phyloP scores from a whole-genome alignment of 2,888 invertebrate genomes.

The Lasiommata megera region DNA sequence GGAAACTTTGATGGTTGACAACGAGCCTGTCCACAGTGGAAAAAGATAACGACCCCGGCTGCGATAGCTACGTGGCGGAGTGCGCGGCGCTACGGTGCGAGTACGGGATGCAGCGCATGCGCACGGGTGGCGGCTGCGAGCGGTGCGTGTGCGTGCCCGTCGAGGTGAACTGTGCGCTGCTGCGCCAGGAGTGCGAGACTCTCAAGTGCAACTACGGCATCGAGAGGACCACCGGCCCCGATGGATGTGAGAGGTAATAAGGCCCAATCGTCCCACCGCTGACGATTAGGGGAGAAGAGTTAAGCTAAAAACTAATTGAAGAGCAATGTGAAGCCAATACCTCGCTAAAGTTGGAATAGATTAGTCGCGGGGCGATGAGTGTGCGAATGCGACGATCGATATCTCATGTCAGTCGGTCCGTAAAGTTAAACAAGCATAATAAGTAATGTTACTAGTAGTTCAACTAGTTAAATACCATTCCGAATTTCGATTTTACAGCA shows the following conservation, averaged over 20 bases:
- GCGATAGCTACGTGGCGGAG: slow-evolving; percentile 81
- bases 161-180: slow-evolving; percentile 77
- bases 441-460: too few species aligned
- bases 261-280: not conserved
- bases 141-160: slow-evolving; percentile 76
- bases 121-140: slow-evolving; percentile 80
- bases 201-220: slow-evolving; percentile 88
- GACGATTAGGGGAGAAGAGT: not conserved
- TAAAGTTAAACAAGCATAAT: too few species aligned
- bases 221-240: slow-evolving; percentile 54
- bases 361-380: too few species aligned
- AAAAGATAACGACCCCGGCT: slow-evolving; percentile 53
- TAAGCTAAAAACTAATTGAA: too few species aligned
- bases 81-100: slow-evolving; percentile 85
- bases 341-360: too few species aligned
- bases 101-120: slow-evolving; percentile 84
- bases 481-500: too few species aligned
- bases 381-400: too few species aligned
- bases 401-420: too few species aligned
- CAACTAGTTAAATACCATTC: too few species aligned
- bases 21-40: not conserved
- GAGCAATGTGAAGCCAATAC: too few species aligned
- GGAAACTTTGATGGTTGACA: not conserved
- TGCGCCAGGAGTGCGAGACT: slow-evolving; percentile 82
- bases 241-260: slow-evolving; percentile 56